Evolutionary conservation across 1,140 invertebrate genomes (phyloP).

Genomic region (Bombus huntii): DNA sequence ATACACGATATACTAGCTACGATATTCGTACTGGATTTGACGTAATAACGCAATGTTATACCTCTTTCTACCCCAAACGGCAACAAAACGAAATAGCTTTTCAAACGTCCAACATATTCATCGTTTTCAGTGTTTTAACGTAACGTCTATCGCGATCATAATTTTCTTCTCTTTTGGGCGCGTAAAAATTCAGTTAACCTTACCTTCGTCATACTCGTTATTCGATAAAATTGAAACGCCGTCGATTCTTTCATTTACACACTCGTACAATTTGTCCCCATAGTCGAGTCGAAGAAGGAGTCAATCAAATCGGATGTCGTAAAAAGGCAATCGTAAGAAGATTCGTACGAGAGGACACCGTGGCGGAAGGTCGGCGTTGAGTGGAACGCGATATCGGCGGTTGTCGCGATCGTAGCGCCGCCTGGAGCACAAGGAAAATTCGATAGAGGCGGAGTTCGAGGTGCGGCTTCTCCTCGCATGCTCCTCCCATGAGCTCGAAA

Average conservation of each 20-base stretch:
- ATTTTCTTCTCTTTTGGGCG: background rate
- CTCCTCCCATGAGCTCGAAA: conserved; percentile 78
- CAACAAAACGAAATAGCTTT: background rate
- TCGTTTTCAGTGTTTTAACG: too few species aligned
- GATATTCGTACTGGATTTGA: background rate
- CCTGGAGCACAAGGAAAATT: conserved; percentile 58
- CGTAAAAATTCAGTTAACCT: background rate
- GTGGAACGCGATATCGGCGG: conserved; percentile 39
- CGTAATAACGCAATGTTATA: background rate
- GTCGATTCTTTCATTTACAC: background rate
- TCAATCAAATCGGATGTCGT: background rate
- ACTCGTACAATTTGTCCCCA: conserved; percentile 1
- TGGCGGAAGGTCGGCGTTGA: conserved; percentile 47
- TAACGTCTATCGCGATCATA: background rate
- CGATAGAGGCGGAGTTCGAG: conserved; percentile 78
- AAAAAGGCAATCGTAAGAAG: conserved; percentile 22
- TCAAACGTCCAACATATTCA: background rate
- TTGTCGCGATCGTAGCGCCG: conserved; percentile 58
- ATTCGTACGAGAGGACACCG: conserved; percentile 29
- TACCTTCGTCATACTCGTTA: background rate
- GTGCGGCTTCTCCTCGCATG: conserved; percentile 75
- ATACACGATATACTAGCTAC: background rate
- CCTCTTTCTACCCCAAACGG: background rate
- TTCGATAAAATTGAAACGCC: background rate
- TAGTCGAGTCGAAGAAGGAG: background rate